Conservation (phyloP, 2,888 invertebrate species). For the Leptinotarsa juncta region DNA sequence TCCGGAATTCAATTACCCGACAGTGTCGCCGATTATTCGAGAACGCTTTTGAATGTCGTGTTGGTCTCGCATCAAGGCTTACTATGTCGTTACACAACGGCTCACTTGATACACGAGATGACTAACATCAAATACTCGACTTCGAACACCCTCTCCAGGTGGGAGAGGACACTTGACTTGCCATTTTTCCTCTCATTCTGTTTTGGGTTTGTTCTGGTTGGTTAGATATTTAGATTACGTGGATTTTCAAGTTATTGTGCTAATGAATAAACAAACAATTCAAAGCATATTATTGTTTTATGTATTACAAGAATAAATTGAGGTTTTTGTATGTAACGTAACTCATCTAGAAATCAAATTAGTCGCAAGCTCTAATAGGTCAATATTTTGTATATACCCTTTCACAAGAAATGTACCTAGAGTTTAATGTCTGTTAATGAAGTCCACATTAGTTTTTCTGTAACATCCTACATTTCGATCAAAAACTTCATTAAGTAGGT, state of each 20-base stretch:
- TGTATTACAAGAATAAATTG: too few relatives aligned
- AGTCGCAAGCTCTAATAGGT: too few relatives aligned
- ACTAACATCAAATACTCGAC: slow-evolving; percentile 35
- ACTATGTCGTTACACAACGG: slow-evolving; percentile 21
- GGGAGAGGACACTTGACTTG: slow-evolving; percentile 14
- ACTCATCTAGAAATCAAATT: too few relatives aligned
- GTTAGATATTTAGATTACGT: slow-evolving; percentile 2
- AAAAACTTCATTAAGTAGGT: too few relatives aligned
- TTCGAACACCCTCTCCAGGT: slow-evolving; percentile 35
- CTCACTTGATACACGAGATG: slow-evolving; percentile 28
- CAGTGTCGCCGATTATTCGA: slow-evolving; percentile 42
- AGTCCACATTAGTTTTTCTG: too few relatives aligned
- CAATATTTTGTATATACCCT: too few relatives aligned
- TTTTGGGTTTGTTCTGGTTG: slow-evolving; percentile 11
- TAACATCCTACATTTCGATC: too few relatives aligned
- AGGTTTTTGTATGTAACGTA: too few relatives aligned
- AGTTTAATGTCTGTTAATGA: too few relatives aligned
- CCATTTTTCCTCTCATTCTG: slow-evolving; percentile 11
- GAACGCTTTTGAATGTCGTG: slow-evolving; percentile 42
- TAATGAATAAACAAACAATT: too few relatives aligned
- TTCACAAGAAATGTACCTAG: too few relatives aligned
- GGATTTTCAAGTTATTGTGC: background rate
- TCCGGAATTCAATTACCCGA: slow-evolving; percentile 39
- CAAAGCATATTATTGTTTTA: too few relatives aligned
- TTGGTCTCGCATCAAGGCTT: slow-evolving; percentile 27